These are phyloP conservation scores for Bubalus kerabau DNA, from an alignment of 2,113 vertebrate species.

Conservation along the genomic window DNA sequence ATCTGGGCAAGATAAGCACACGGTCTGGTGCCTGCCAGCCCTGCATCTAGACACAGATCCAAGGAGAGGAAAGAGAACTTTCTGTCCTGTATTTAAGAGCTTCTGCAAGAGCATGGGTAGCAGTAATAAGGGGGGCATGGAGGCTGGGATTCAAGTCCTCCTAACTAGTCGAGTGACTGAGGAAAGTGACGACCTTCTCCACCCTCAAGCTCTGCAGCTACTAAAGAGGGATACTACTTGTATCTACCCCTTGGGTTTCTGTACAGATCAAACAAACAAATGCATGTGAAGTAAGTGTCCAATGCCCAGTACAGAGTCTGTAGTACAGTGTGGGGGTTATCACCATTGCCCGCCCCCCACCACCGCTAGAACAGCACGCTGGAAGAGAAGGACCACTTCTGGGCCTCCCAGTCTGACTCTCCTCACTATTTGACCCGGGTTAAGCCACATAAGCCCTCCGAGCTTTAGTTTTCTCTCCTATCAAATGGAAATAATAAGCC, in stretches of 20 bases:
- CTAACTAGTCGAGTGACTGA: not conserved
- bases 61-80: not conserved
- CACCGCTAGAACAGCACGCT: rapidly evolving
- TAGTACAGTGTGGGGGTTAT: not conserved
- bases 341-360: rapidly evolving
- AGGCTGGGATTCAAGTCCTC: not conserved
- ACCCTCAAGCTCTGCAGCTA: not conserved
- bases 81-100: not conserved
- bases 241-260: not conserved
- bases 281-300: not conserved
- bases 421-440: not conserved
- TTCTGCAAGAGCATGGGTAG: not conserved
- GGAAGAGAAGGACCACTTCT: not conserved
- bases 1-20: conserved; percentile 1
- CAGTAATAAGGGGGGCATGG: not conserved
- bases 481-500: not conserved
- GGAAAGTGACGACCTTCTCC: not conserved
- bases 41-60: conserved; percentile 29
- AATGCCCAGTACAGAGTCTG: not conserved
- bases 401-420: not conserved
- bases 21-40: not conserved
- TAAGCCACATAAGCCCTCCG: not conserved
- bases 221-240: not conserved
- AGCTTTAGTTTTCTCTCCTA: not conserved
- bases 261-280: not conserved